Base-by-base conservation (phyloP, 92 coral and sea anemone species). In the Paragorgia papillata region DNA sequence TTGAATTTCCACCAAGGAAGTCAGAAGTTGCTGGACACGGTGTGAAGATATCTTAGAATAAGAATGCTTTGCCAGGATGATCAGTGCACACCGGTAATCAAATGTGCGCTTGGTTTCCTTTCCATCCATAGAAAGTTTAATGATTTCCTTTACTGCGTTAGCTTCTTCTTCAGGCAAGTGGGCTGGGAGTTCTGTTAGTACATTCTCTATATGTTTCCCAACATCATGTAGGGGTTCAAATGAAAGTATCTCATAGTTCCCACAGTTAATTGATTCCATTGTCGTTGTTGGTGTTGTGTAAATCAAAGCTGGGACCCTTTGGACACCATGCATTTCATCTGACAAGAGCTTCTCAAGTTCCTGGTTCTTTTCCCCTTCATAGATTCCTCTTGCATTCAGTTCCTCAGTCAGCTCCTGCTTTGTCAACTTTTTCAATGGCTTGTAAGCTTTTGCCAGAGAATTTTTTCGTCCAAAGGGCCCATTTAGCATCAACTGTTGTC, bases 171-270 rank as follows among this genome's bases (percentile, higher is more conserved):
- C 53, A 34, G 76, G 66, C 20, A 85, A 81, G 69, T 80, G 89
- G 32, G 76, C 74, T 21, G 85, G 85, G 22, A 77, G 70, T 30
- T 74, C 87, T 48, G 57, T 59, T 6, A 88, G 60, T 9, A 88
- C 9, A 29, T 50, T 73, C 24, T 63, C 80, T 21, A 81, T 88
- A n/a, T n/a, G n/a, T n/a, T n/a, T n/a, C n/a, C n/a, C n/a, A n/a
- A n/a, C n/a, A n/a, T n/a, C n/a, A n/a, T n/a, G n/a, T n/a, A n/a
- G n/a, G n/a, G n/a, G n/a, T n/a, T n/a, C n/a, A n/a, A n/a, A n/a
- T n/a, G n/a, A 82, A 13, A 88, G 76, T 20, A 84, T 65, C 62
- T 88, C 91, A 81, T 88, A 88, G 41, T 18, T 17, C 17, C 39
- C 70, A 63, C 70, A 63, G 49, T 63, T 63, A 63, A 63, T 63